A percentile compares a stretch with the other conserved stretches of the same genome.
These are phyloP conservation scores for Channallabes apus DNA, from an alignment of 2,797 vertebrate species.

Conservation along the genomic window DNA sequence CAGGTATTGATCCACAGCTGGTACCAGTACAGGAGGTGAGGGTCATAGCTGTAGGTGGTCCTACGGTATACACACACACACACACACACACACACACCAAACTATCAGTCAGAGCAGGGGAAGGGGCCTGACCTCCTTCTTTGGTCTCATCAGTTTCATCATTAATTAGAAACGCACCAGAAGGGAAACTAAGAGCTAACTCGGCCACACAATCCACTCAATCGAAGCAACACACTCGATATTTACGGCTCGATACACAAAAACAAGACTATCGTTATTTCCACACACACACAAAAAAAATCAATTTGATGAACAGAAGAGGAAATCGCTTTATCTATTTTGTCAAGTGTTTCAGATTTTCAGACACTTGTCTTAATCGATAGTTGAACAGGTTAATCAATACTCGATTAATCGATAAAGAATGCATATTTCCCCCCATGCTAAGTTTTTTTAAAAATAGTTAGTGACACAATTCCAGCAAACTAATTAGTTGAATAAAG, in stretches of 20 bases:
- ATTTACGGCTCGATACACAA: not conserved
- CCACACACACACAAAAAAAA: too few relatives aligned
- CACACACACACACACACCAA: conserved; percentile 21
- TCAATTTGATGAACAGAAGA: not conserved
- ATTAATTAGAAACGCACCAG: conserved; percentile 73
- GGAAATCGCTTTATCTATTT: too few relatives aligned
- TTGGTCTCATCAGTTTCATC: conserved; percentile 57
- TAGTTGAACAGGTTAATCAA: too few relatives aligned
- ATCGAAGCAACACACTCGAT: not conserved
- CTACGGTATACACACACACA: conserved; percentile 37
- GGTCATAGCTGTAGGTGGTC: conserved; percentile 73
- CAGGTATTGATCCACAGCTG: conserved; percentile 78
- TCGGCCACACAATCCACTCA: not conserved
- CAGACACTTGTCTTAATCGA: too few relatives aligned
- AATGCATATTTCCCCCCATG: too few relatives aligned
- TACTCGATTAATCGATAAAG: too few relatives aligned
- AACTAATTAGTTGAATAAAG: too few relatives aligned
- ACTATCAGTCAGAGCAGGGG: conserved; percentile 51
- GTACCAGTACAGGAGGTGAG: conserved; percentile 73
- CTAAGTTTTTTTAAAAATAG: too few relatives aligned
- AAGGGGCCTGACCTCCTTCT: conserved; percentile 62
- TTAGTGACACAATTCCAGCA: too few relatives aligned
- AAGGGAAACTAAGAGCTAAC: conserved; percentile 50
- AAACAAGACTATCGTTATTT: not conserved
- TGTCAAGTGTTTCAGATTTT: not conserved